Evolutionary conservation across 2,113 vertebrate species (phyloP).

Genomic region (Corynorhinus townsendii): DNA sequence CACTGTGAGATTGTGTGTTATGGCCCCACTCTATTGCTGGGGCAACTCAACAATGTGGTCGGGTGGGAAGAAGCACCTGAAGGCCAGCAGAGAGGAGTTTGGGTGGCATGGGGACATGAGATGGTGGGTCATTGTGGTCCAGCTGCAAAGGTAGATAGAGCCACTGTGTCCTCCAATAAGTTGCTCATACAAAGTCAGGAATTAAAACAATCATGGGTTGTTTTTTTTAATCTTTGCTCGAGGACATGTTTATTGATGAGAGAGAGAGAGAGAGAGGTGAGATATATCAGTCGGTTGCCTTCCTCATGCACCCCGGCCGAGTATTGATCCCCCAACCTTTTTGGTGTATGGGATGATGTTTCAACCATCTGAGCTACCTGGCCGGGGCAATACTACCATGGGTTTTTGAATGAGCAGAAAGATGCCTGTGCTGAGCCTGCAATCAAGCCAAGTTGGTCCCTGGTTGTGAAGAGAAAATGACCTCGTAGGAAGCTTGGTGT

Average conservation of each 20-base stretch:
- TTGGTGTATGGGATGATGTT: too few relatives aligned
- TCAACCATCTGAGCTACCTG: too few relatives aligned
- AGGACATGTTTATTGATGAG: too few relatives aligned
- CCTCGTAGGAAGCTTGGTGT: not conserved
- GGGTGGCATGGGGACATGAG: not conserved
- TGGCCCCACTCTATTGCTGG: not conserved
- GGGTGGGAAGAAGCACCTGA: not conserved
- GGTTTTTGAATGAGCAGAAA: not conserved
- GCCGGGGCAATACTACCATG: not conserved
- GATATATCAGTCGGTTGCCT: too few relatives aligned
- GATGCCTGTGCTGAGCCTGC: not conserved
- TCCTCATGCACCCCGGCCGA: too few relatives aligned
- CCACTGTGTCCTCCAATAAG: not conserved
- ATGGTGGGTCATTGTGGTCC: not conserved
- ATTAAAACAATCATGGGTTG: not conserved
- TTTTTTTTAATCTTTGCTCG: not conserved
- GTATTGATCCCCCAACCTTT: too few relatives aligned
- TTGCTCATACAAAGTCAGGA: not conserved
- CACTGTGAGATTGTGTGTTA: not conserved
- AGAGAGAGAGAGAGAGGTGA: too few relatives aligned
- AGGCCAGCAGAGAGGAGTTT: not conserved
- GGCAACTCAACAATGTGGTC: not conserved
- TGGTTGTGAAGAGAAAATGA: not conserved
- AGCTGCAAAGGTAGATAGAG: not conserved
- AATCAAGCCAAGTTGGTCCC: not conserved